Conservation (phyloP, 2,113 vertebrate genomes). For the Dasyprocta punctata region DNA sequence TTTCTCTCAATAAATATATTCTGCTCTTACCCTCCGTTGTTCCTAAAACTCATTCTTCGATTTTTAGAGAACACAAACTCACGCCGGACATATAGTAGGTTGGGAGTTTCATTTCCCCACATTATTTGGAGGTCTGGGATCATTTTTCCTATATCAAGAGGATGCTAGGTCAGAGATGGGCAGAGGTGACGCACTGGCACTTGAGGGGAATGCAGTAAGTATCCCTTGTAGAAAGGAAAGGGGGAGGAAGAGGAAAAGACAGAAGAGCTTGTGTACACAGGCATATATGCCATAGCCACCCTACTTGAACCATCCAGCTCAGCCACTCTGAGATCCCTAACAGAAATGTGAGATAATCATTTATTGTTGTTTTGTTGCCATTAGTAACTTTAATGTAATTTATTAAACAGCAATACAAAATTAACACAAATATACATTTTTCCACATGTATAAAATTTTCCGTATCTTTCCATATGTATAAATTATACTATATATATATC, state of each 20-base stretch:
- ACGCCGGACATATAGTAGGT: no score
- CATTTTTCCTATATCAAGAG: no score
- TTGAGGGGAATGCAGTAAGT: neutral
- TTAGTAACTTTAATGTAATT: neutral
- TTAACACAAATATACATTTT: neutral
- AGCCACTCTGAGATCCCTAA: neutral
- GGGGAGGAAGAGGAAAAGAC: neutral
- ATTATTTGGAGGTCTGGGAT: no score
- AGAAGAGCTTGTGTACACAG: neutral
- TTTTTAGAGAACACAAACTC: no score
- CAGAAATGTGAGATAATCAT: neutral
- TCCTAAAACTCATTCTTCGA: no score
- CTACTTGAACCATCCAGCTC: neutral
- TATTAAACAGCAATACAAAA: neutral
- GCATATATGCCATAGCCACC: neutral
- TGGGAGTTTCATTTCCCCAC: no score
- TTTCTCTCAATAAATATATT: no score
- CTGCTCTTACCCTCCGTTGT: no score
- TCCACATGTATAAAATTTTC: neutral
- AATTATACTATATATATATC: neutral
- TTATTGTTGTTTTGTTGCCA: neutral
- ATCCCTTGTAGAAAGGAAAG: neutral
- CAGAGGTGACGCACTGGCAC: neutral
- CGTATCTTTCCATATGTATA: neutral
- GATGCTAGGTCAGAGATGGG: neutral